These are phyloP conservation scores for Pharmacophagus antenor DNA, from an alignment of 2,888 invertebrate genomes.

Conservation along the genomic window DNA sequence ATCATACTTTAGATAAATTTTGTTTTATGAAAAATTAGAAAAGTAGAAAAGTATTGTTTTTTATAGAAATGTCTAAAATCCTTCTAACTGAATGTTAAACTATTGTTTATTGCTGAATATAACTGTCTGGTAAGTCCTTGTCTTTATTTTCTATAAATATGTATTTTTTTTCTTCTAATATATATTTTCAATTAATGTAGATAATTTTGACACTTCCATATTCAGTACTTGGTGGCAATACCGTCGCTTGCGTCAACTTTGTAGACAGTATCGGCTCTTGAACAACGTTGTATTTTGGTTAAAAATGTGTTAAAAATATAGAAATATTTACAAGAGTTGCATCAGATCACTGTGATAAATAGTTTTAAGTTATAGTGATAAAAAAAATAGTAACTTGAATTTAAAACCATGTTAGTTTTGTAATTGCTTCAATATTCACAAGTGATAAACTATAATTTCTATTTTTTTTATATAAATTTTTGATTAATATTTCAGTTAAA, in stretches of 20 bases:
- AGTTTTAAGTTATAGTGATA: background rate
- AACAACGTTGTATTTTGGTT: conserved; percentile 18
- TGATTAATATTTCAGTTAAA: conserved; percentile 30
- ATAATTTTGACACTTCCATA: background rate
- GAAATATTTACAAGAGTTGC: background rate
- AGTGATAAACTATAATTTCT: background rate
- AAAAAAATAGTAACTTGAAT: background rate
- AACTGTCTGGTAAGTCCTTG: too few species aligned
- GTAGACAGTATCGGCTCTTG: conserved; percentile 5
- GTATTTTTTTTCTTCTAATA: too few species aligned
- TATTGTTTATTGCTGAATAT: background rate
- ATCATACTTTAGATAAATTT: too few species aligned
- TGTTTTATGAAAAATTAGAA: background rate
- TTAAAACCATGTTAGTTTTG: background rate
- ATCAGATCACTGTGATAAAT: background rate
- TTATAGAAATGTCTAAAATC: too few species aligned
- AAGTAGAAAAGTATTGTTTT: background rate
- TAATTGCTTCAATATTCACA: background rate
- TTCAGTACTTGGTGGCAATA: background rate
- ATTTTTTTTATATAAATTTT: background rate
- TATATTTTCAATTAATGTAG: background rate
- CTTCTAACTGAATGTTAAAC: too few species aligned
- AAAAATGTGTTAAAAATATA: background rate
- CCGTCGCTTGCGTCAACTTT: background rate
- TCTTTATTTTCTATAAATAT: too few species aligned